Conservation (phyloP, 1,140 invertebrate species). For the Fopius arisanus region DNA sequence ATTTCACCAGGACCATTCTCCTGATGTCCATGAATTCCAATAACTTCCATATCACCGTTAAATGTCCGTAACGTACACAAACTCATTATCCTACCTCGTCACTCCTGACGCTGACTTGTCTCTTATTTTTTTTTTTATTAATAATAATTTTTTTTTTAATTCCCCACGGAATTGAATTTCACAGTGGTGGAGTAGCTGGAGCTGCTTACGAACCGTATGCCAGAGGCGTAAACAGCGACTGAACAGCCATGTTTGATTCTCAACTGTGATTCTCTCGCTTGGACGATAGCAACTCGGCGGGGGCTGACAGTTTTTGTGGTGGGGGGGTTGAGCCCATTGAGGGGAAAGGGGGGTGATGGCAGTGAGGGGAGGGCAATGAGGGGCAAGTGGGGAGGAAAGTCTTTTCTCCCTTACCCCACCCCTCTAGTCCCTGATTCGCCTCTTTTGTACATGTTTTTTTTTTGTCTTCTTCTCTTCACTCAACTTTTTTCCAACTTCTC, state of each 20-base stretch:
- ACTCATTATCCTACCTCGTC: slow-evolving; percentile 49
- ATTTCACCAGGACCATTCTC: slow-evolving; percentile 39
- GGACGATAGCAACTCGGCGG: slow-evolving; percentile 32
- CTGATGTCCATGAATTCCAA: slow-evolving; percentile 33
- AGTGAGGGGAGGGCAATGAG: background rate
- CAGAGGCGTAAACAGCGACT: slow-evolving; percentile 56
- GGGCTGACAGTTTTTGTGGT: slow-evolving; percentile 15
- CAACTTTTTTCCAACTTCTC: background rate
- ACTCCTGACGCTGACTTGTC: slow-evolving; percentile 34
- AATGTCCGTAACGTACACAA: slow-evolving; percentile 47
- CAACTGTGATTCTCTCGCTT: slow-evolving; percentile 47
- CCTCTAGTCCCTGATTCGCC: background rate
- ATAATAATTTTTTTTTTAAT: slow-evolving; percentile 13
- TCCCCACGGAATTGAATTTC: slow-evolving; percentile 20
- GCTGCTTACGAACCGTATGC: slow-evolving; percentile 45
- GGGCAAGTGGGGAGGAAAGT: slow-evolving; percentile 25
- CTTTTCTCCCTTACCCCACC: slow-evolving; percentile 18
- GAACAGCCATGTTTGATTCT: slow-evolving; percentile 62
- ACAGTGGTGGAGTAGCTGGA: background rate
- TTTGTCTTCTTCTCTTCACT: background rate
- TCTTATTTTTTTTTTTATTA: background rate
- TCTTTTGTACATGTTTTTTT: background rate
- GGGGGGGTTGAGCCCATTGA: background rate
- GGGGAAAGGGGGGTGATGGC: slow-evolving; percentile 12
- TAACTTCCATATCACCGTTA: slow-evolving; percentile 51